Base-by-base conservation (phyloP, 2,888 invertebrate genomes). In the Adela reaumurella region DNA sequence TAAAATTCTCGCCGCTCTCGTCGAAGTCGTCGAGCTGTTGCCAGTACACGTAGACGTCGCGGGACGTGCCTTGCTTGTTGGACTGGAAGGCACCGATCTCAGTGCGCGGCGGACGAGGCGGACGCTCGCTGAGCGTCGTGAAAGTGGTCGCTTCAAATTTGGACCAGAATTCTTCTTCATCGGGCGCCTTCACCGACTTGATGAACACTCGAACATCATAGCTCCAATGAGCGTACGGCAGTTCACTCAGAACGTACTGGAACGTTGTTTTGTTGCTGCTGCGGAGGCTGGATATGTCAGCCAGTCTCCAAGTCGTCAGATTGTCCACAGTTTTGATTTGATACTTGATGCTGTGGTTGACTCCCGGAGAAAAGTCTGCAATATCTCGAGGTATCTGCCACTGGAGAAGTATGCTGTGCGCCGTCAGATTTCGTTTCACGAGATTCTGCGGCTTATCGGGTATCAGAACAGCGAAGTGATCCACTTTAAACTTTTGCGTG, bases 21-120 rank as follows among this genome's bases (percentile, higher is more conserved):
- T 86, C 80, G 61, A 82, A 81, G 44, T 81, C 79, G 17, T 84
- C 82, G 47, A 93, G 81, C 54, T 87, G 83, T 61, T 89, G 86
- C 92, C 93, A 94, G 64, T 92, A 93, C 18, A 93, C 71, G 62
- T 85, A 84, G 43, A 91, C 74, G 48, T 85, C 81, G 53, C 87
- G 76, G 11, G n/a, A 35, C 5, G 4, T 8, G 24, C 24, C 5
- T 6, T 8, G 24, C 4, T 8, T 24, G 11, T 35, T 8, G 3
- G 35, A 8, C 35, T 14, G 11, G 63, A 92, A 93, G 59, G 89
- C 87, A 42, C 93, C 92, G 16, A 84, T 74, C 53, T 85, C 84
- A 3, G 87, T 84, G 47, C 81, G 80, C 1, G 93, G 93, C 28
- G 92, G 83, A 28, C 80, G 71, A 17, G 76, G 81, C 2, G 92